Percentiles rank a stretch among this genome's conserved stretches.
These are phyloP conservation scores for Stichodactyla helianthus DNA, from an alignment of 64 coral and sea anemone species.

Conservation along the genomic window DNA sequence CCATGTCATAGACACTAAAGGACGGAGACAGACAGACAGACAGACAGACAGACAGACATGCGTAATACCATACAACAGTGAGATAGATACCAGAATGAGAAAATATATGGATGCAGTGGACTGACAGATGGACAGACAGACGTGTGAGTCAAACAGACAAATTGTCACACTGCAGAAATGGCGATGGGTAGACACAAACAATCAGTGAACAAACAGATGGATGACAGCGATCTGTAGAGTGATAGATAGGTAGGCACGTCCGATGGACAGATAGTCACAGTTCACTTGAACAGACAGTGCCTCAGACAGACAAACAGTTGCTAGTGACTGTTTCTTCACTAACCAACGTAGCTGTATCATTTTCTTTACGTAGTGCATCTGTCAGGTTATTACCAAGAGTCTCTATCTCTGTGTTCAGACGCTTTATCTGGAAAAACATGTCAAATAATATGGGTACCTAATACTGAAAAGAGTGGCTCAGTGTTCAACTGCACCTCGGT, in stretches of 20 bases:
- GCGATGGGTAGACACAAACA: too few species aligned
- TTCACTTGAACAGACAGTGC: background rate
- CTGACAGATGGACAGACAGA: background rate
- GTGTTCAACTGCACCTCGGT: background rate
- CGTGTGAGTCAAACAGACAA: background rate
- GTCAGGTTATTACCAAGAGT: conserved; percentile 78
- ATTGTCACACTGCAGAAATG: too few species aligned
- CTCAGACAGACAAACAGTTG: background rate
- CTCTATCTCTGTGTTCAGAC: conserved; percentile 84
- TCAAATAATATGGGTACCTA: background rate
- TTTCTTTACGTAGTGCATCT: conserved; percentile 77
- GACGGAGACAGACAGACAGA: background rate
- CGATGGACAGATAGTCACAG: background rate
- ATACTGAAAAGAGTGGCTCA: background rate
- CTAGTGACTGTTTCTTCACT: conserved; percentile 1
- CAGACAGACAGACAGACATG: background rate
- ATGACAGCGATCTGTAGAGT: too few species aligned
- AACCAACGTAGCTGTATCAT: conserved; percentile 53
- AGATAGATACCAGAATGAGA: too few species aligned
- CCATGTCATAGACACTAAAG: too few species aligned
- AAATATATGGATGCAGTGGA: too few species aligned
- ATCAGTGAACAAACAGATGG: too few species aligned
- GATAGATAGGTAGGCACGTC: background rate
- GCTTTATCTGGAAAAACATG: conserved; percentile 42
- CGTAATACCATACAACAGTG: too few species aligned